These are phyloP conservation scores for Dynastes grantii DNA, from an alignment of 2,888 invertebrate species.

Conservation along the genomic window DNA sequence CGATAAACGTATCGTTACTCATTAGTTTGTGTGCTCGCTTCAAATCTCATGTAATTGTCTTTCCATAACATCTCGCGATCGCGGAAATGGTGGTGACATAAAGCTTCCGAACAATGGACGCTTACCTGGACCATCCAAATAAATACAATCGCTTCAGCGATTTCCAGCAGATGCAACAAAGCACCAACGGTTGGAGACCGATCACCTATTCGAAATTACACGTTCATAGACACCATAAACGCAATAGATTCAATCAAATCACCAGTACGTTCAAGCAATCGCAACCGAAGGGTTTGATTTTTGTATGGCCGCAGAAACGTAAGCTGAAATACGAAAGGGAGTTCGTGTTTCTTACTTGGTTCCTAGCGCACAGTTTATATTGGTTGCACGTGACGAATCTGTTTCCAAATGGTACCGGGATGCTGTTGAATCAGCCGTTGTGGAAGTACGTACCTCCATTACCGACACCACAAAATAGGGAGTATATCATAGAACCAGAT, in stretches of 20 bases:
- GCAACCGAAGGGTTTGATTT: slow-evolving; percentile 58
- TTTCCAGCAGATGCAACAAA: slow-evolving; percentile 7
- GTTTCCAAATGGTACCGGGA: slow-evolving; percentile 63
- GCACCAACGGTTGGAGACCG: slow-evolving; percentile 47
- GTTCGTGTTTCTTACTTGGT: slow-evolving; percentile 59
- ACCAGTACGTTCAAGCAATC: slow-evolving; percentile 46
- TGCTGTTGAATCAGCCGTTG: slow-evolving; percentile 63
- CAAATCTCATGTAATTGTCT: slow-evolving; percentile 18
- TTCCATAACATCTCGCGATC: not conserved
- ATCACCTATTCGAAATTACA: slow-evolving; percentile 51
- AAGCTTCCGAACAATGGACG: slow-evolving; percentile 23
- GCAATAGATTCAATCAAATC: slow-evolving; percentile 48
- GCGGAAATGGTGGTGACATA: slow-evolving; percentile 23
- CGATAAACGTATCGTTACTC: slow-evolving; percentile 1
- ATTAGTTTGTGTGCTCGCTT: slow-evolving; percentile 17
- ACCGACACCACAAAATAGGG: slow-evolving; percentile 63
- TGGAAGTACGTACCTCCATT: slow-evolving; percentile 62
- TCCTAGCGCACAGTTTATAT: slow-evolving; percentile 63
- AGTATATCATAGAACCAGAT: slow-evolving; percentile 68
- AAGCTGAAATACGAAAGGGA: slow-evolving; percentile 60
- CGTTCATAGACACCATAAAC: slow-evolving; percentile 50
- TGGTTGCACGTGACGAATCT: slow-evolving; percentile 62
- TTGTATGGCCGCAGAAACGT: slow-evolving; percentile 59
- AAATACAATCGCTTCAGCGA: slow-evolving; percentile 27
- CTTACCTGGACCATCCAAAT: not conserved